phyloP scores from a whole-genome alignment of 2,113 vertebrate species.

The Brachionichthys hirsutus region DNA sequence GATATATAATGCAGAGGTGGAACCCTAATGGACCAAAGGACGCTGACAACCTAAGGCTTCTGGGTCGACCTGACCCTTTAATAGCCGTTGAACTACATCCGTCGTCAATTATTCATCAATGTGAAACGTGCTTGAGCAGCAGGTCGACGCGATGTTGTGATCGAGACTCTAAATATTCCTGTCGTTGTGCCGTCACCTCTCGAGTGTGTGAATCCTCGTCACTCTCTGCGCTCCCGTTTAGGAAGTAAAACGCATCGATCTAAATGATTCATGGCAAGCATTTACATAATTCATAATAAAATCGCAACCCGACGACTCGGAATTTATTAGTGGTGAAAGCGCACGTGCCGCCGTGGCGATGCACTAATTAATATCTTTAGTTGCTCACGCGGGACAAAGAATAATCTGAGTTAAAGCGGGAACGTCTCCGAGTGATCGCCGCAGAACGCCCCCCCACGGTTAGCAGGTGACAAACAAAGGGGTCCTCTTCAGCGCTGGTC shows the following conservation, averaged over 20 bases:
- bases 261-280: conserved; percentile 85
- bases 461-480: conserved; percentile 69
- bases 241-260: conserved; percentile 74
- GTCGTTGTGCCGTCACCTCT: conserved; percentile 52
- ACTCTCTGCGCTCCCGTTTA: conserved; percentile 74
- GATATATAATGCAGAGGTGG: conserved; percentile 10
- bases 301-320: conserved; percentile 84
- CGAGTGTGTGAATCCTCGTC: conserved; percentile 63
- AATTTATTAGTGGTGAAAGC: conserved; percentile 91
- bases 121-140: conserved; percentile 57
- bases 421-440: conserved; percentile 80
- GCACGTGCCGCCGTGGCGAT: conserved; percentile 80
- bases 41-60: conserved; percentile 25
- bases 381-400: conserved; percentile 83
- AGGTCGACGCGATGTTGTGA: conserved; percentile 40
- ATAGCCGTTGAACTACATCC: conserved; percentile 49
- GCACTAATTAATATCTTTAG: conserved; percentile 85
- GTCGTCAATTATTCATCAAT: conserved; percentile 61
- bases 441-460: conserved; percentile 78
- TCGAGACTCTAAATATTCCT: conserved; percentile 58
- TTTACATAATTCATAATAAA: conserved; percentile 93
- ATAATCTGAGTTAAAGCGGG: conserved; percentile 80
- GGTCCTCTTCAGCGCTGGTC: conserved; percentile 69
- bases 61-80: conserved; percentile 46
- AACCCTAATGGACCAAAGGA: conserved; percentile 23